Percentiles rank a stretch among this genome's conserved stretches.
Evolutionary conservation across 1,140 invertebrate genomes (phyloP).

Genomic region (Drosophila prosaltans): DNA sequence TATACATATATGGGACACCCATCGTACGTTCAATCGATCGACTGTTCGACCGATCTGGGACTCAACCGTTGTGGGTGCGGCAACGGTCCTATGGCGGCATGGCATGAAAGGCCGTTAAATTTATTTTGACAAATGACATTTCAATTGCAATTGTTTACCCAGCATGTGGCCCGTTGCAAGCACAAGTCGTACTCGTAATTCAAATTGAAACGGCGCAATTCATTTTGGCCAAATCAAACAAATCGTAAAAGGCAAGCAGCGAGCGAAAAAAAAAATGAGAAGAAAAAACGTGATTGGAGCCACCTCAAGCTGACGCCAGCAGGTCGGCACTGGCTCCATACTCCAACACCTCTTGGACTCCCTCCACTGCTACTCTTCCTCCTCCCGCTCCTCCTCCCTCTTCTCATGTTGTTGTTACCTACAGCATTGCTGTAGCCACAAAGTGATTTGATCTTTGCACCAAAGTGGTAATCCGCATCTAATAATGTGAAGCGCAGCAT

Average conservation of each 20-base stretch:
- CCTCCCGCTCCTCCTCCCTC: constrained; percentile 16
- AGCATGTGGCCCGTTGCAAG: constrained; percentile 55
- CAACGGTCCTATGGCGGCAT: constrained; percentile 40
- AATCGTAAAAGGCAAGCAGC: constrained; percentile 77
- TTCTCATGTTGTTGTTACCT: constrained; percentile 1
- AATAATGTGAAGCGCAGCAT: constrained; percentile 81
- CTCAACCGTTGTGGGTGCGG: constrained; percentile 22
- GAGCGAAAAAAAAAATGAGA: constrained; percentile 44
- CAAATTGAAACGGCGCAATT: constrained; percentile 78
- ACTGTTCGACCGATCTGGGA: constrained; percentile 12
- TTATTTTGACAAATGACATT: constrained; percentile 83
- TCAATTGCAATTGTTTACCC: constrained; percentile 74
- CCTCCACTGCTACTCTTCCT: constrained; percentile 12
- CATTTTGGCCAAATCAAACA: constrained; percentile 79
- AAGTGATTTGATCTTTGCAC: constrained; percentile 82
- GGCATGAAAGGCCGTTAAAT: constrained; percentile 73
- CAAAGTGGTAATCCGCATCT: constrained; percentile 82
- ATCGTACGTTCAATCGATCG: constrained; percentile 20
- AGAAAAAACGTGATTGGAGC: constrained; percentile 74
- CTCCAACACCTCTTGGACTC: neutral
- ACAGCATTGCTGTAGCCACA: constrained; percentile 51
- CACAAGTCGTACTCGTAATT: constrained; percentile 57
- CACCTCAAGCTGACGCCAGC: constrained; percentile 72
- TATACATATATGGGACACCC: constrained; percentile 36
- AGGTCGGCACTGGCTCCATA: constrained; percentile 43